Conservation (phyloP, 1,140 invertebrate genomes). For the Aricia agestis region DNA sequence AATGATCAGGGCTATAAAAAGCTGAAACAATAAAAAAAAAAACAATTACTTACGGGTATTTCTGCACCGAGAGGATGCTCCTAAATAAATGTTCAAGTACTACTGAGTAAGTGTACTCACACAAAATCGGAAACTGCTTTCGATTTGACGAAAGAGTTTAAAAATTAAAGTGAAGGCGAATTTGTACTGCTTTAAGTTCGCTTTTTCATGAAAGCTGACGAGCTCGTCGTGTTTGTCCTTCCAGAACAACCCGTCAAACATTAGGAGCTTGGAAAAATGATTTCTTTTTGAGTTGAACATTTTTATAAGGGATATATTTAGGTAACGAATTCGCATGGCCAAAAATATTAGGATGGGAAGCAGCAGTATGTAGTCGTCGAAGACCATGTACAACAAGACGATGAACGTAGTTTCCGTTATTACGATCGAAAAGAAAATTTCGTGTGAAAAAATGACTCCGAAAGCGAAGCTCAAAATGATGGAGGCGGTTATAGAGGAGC, state of each 20-base stretch:
- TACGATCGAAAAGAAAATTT: constrained; percentile 25
- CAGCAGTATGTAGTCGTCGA: constrained; percentile 36
- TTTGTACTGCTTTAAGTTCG: constrained; percentile 31
- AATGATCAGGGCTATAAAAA: constrained; percentile 14
- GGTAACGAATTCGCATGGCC: constrained; percentile 38
- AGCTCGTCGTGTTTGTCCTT: constrained; percentile 35
- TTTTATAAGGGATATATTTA: constrained; percentile 54
- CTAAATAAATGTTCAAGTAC: no score
- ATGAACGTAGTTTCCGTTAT: constrained; percentile 29
- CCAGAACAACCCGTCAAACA: constrained; percentile 45
- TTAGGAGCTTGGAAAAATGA: constrained; percentile 39
- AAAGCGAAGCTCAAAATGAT: constrained; percentile 15
- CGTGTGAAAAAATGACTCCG: constrained; percentile 1
- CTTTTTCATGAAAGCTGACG: constrained; percentile 40
- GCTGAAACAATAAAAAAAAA: constrained; percentile 14
- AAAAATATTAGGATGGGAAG: constrained; percentile 28
- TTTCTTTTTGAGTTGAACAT: constrained; percentile 33
- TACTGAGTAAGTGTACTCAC: constrained; percentile 34
- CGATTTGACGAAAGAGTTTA: constrained; percentile 29
- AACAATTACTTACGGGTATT: no score
- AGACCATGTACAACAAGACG: constrained; percentile 34
- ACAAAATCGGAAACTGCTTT: constrained; percentile 36
- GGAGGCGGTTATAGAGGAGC: constrained; percentile 6
- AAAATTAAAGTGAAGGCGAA: constrained; percentile 40
- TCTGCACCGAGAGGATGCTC: no score